A percentile compares a stretch with the other conserved stretches of the same genome.
Evolutionary conservation across 2,888 invertebrate genomes (phyloP).

Genomic region (Machimus atricapillus): DNA sequence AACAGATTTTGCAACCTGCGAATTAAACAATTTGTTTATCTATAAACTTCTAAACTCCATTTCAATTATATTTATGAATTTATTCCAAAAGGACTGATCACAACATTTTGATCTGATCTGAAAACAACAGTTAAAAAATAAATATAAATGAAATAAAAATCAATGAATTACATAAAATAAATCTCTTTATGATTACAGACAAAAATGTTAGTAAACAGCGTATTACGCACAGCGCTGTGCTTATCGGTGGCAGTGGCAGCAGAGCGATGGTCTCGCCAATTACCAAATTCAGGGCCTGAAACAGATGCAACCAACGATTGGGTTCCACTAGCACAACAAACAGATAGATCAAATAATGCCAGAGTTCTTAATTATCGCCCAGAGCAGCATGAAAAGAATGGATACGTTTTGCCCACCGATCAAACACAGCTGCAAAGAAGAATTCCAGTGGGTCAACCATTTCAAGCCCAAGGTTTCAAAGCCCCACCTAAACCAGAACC

Average conservation of each 20-base stretch:
- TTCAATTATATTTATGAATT: too few species aligned
- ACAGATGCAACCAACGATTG: conserved; percentile 62
- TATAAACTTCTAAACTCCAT: too few species aligned
- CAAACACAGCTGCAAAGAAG: conserved; percentile 47
- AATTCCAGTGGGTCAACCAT: conserved; percentile 47
- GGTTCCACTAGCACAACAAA: conserved; percentile 64
- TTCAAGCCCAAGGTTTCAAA: conserved; percentile 50
- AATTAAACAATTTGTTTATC: too few species aligned
- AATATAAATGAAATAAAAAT: too few species aligned
- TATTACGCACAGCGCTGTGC: conserved; percentile 41
- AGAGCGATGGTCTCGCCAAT: conserved; percentile 60
- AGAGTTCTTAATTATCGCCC: conserved; percentile 61
- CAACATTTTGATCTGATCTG: too few species aligned
- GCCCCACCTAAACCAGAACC: conserved; percentile 45
- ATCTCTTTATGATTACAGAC: not conserved
- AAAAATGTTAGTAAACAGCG: conserved; percentile 21
- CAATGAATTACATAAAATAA: not conserved
- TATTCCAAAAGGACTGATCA: too few species aligned
- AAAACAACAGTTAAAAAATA: too few species aligned
- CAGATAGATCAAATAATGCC: conserved; percentile 57
- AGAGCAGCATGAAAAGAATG: conserved; percentile 54
- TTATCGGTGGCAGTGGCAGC: conserved; percentile 49
- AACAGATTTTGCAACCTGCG: too few species aligned
- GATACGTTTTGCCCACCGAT: not conserved
- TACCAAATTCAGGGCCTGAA: conserved; percentile 55